phyloP scores from a whole-genome alignment of 2,113 vertebrate genomes.

The Oriolus oriolus region DNA sequence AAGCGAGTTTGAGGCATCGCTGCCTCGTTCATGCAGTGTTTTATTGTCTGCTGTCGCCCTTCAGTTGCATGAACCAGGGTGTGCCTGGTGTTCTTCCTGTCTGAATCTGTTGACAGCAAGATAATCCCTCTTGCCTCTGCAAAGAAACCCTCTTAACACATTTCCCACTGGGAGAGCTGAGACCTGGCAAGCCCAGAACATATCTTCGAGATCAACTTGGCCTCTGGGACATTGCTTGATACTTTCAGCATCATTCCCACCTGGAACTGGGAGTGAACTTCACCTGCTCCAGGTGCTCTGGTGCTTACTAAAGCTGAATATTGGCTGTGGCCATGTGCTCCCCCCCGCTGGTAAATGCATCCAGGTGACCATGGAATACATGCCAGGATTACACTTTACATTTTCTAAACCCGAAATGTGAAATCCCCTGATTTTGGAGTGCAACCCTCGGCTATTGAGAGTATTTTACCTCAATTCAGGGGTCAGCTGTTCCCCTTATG shows the following conservation, averaged over 20 bases:
- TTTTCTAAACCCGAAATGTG: background rate
- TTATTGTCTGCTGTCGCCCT: background rate
- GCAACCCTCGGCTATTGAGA: fast-evolving
- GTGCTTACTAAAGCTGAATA: background rate
- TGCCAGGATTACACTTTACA: fast-evolving
- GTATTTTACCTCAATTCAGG: background rate
- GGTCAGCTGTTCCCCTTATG: background rate
- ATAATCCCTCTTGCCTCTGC: background rate
- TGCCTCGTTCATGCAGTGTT: background rate
- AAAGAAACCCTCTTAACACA: background rate
- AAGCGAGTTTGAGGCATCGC: background rate
- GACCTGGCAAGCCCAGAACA: background rate
- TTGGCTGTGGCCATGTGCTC: background rate
- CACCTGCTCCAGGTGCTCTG: background rate
- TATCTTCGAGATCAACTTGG: background rate
- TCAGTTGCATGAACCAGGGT: background rate
- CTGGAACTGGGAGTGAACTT: background rate
- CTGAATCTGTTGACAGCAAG: background rate
- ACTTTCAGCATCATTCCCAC: background rate
- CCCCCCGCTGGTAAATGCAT: background rate
- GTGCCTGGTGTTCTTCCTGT: background rate
- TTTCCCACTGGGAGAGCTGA: background rate
- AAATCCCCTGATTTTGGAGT: background rate
- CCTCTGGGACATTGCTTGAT: background rate
- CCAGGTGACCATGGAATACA: background rate